Conservation (phyloP, 2,888 invertebrate species). For the Melanotus villosus region DNA sequence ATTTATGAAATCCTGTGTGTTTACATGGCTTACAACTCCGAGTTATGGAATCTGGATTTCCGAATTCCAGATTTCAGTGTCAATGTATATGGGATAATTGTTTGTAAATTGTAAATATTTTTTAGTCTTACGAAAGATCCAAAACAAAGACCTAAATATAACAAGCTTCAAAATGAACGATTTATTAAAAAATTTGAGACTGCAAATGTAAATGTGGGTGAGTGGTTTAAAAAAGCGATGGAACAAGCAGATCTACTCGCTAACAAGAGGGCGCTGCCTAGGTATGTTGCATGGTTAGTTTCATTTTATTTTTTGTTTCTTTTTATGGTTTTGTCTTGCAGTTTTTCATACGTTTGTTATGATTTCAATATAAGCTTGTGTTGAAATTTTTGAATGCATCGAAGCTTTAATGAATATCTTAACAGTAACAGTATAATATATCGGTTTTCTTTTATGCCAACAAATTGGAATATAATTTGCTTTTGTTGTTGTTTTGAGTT, state of each 20-base stretch:
- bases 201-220: constrained; percentile 80
- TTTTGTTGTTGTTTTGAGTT: background rate
- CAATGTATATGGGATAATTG: too few species aligned
- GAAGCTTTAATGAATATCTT: too few species aligned
- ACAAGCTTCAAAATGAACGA: constrained; percentile 87
- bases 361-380: too few species aligned
- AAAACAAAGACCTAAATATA: constrained; percentile 94
- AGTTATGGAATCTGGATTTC: too few species aligned
- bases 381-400: too few species aligned
- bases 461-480: background rate
- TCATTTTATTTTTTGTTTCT: constrained; percentile 43
- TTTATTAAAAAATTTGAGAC: constrained; percentile 88
- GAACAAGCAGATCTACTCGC: constrained; percentile 66
- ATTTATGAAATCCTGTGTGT: too few species aligned
- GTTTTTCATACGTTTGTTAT: too few species aligned
- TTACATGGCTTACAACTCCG: too few species aligned
- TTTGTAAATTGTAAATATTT: constrained; percentile 33
- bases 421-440: too few species aligned
- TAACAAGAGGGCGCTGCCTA: constrained; percentile 67
- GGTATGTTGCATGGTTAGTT: constrained; percentile 70
- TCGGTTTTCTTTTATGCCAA: too few species aligned
- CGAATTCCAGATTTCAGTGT: too few species aligned
- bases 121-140: constrained; percentile 94
- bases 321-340: background rate
- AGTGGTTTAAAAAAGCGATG: constrained; percentile 85